These are phyloP conservation scores for Aphodius granarius DNA, from an alignment of 2,888 invertebrate genomes.

Conservation along the genomic window DNA sequence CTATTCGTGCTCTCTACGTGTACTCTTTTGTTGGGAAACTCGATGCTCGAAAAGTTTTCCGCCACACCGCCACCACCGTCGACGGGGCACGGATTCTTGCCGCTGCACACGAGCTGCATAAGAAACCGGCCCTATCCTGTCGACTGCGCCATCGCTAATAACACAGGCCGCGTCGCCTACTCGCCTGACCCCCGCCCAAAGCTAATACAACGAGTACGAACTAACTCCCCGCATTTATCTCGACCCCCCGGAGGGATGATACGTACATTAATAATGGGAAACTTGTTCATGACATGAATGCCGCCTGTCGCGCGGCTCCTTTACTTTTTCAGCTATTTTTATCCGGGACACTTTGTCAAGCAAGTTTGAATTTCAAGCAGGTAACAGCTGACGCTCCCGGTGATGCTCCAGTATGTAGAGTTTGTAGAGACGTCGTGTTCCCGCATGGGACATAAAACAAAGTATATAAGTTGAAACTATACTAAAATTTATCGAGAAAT, in stretches of 20 bases:
- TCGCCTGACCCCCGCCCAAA: not conserved
- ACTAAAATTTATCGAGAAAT: too few species aligned
- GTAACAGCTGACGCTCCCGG: not conserved
- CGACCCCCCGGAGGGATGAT: not conserved
- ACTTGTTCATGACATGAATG: constrained; percentile 1
- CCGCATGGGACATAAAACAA: not conserved
- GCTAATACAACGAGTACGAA: constrained; percentile 5
- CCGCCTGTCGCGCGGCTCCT: not conserved
- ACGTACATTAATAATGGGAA: constrained; percentile 13
- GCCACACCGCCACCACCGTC: not conserved
- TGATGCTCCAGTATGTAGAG: not conserved
- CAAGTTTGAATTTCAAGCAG: not conserved
- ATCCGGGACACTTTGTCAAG: not conserved
- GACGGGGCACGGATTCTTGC: not conserved
- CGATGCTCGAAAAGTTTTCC: not conserved
- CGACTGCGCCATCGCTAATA: constrained; percentile 4
- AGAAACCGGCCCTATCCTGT: not conserved
- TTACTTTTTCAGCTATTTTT: not conserved
- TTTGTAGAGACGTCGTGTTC: not conserved
- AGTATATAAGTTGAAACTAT: too few species aligned
- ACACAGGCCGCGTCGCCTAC: not conserved
- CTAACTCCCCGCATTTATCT: not conserved
- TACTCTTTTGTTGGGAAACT: constrained; percentile 9
- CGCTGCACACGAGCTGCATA: constrained; percentile 8
- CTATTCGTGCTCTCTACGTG: not conserved